Base-by-base conservation (phyloP, 2,888 invertebrate genomes). In the Lissocephala sabroskyi region DNA sequence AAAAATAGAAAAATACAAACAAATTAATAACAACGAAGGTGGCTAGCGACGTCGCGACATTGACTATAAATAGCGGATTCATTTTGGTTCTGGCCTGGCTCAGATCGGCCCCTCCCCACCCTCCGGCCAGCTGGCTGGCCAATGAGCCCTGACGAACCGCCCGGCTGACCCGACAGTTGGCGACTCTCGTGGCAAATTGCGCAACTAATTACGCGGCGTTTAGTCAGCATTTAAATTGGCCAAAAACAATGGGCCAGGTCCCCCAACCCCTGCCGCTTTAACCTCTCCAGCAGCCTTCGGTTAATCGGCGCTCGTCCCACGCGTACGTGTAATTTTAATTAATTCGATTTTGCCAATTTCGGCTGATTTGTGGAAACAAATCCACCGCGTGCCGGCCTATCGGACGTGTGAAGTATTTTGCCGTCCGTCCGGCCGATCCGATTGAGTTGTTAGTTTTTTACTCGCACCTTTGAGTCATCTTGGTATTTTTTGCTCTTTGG, bases 241-340 rank as follows among this genome's bases (percentile, higher is more conserved):
- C 23, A 23, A 23, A 23, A 23, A 23, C 23, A 23, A 23, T 23
- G 7, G 23, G 4, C 23, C 23, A 23, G 4, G 7, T 7, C 23
- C 7, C 23, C 3, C 23, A 3, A 23, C 23, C 23, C 23, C 23
- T 5, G 3, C 23, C 23, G 23, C 23, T 23, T 3, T 23, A 3
- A 5, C 7, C 23, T 7, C 7, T 3, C 23, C 7, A 23, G 7
- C 23, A 63, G 52, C 76, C 73, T 75, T 65, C 68, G 53, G 50
- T 23, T 16, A 11, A 36, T 23, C 17, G 37, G n/a, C n/a, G n/a
- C n/a, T n/a, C n/a, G n/a, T n/a, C n/a, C n/a, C 37, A 18, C 65
- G 52, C 67, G 68, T 70, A 74, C 60, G 55, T 70, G 68, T 76
- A 73, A 59, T 74, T 68, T 68, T 70, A 74, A 76, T 76, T 68